Conservation (phyloP, 2,888 invertebrate genomes). For the Drosophila melanocephala region DNA sequence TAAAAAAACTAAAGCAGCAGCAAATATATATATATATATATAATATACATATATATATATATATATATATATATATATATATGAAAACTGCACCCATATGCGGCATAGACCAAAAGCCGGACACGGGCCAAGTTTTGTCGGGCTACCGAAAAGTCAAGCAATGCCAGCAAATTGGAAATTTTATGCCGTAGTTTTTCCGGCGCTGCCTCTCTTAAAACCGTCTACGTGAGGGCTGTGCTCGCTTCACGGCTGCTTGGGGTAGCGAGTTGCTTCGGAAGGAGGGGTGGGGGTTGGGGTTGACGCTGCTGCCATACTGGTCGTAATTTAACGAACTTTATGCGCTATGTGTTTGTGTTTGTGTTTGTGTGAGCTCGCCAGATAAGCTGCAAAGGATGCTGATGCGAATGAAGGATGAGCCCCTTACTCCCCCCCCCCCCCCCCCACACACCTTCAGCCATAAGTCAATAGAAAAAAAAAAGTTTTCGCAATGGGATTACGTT, state of each 20-base stretch:
- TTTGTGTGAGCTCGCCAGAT: constrained; percentile 44
- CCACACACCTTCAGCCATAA: neutral
- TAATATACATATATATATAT: neutral
- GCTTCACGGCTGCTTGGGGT: neutral
- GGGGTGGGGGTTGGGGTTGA: neutral
- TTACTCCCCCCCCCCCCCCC: neutral
- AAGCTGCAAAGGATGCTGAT: constrained; percentile 58
- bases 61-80: neutral
- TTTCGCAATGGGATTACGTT: constrained; percentile 63
- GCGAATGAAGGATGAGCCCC: constrained; percentile 48
- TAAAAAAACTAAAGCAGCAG: constrained; percentile 3
- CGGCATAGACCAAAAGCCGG: constrained; percentile 46
- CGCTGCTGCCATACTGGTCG: constrained; percentile 20
- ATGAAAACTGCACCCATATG: constrained; percentile 52
- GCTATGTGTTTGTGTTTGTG: constrained; percentile 17
- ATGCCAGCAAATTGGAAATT: constrained; percentile 78
- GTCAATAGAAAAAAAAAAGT: constrained; percentile 24
- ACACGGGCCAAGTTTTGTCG: constrained; percentile 68
- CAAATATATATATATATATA: neutral
- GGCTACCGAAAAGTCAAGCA: constrained; percentile 69
- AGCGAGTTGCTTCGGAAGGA: neutral
- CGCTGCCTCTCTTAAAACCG: constrained; percentile 56
- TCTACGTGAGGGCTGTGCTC: constrained; percentile 61
- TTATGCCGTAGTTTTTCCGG: constrained; percentile 74
- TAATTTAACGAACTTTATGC: constrained; percentile 65